A percentile compares a stretch with the other conserved stretches of the same genome.
Conservation (phyloP, 1,140 invertebrate species). For the Neelides sp. region DNA sequence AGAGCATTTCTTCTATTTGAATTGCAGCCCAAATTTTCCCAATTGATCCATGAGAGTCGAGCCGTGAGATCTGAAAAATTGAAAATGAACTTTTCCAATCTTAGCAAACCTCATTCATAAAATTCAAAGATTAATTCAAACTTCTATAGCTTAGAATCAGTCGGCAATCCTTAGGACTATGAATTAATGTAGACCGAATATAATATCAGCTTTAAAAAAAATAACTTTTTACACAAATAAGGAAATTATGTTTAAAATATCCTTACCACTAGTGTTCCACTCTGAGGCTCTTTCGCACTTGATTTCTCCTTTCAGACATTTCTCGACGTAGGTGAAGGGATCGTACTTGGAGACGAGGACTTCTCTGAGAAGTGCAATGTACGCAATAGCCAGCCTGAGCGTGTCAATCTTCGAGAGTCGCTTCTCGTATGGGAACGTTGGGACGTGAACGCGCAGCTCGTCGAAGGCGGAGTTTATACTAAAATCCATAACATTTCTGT, state of each 20-base stretch:
- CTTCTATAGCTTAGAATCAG: no score
- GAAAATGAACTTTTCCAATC: no score
- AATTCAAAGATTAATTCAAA: no score
- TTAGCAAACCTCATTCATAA: background rate
- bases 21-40: constrained; percentile 92
- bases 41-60: constrained; percentile 95
- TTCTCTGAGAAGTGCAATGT: constrained; percentile 85
- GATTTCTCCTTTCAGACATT: constrained; percentile 74
- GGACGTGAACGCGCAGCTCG: constrained; percentile 83
- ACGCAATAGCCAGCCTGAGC: constrained; percentile 83
- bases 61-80: constrained; percentile 78
- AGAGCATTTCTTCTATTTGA: constrained; percentile 67
- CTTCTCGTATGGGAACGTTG: constrained; percentile 97
- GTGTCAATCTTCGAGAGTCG: constrained; percentile 91
- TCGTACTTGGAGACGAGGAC: constrained; percentile 80
- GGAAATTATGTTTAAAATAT: constrained; percentile 11
- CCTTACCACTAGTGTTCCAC: constrained; percentile 92
- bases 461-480: constrained; percentile 99
- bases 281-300: constrained; percentile 64
- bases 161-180: constrained; percentile 1
- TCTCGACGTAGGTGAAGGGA: constrained; percentile 84
- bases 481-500: constrained; percentile 31
- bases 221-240: no score
- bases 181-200: background rate
- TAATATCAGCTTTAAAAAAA: no score